Evolutionary conservation across 2,888 invertebrate genomes (phyloP).

Genomic region (Bembecia ichneumoniformis): DNA sequence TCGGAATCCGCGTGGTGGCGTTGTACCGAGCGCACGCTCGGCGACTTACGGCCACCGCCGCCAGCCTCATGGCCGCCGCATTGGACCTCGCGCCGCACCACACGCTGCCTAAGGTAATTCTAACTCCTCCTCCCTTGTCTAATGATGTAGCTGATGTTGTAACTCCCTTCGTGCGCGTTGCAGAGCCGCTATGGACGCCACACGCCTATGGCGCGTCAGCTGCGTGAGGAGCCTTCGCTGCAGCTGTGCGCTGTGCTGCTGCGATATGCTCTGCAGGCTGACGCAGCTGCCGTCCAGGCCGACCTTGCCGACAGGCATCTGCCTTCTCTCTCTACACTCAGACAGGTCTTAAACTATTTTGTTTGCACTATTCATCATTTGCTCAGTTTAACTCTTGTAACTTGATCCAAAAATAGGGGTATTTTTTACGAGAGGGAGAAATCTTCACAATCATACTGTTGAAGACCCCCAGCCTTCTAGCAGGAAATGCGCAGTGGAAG

Average conservation of each 20-base stretch:
- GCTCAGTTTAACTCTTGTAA: background rate
- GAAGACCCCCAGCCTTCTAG: no score
- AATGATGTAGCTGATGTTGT: no score
- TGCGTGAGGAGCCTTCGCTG: constrained; percentile 96
- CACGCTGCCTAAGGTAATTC: constrained; percentile 79
- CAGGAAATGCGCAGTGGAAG: no score
- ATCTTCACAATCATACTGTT: no score
- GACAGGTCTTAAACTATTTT: constrained; percentile 78
- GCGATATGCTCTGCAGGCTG: constrained; percentile 84
- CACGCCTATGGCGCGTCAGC: constrained; percentile 88
- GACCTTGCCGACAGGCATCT: constrained; percentile 87
- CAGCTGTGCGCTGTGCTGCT: constrained; percentile 92
- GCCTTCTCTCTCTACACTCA: constrained; percentile 88
- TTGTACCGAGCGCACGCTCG: constrained; percentile 85
- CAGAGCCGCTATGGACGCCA: constrained; percentile 93
- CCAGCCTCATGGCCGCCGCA: constrained; percentile 95
- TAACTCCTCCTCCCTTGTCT: no score
- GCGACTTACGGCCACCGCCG: constrained; percentile 88
- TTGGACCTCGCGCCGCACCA: constrained; percentile 89
- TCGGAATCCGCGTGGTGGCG: constrained; percentile 87
- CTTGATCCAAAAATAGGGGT: background rate
- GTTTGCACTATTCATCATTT: no score
- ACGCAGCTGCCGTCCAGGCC: constrained; percentile 83
- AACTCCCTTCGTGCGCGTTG: constrained; percentile 5
- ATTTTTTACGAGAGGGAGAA: background rate